Base-by-base conservation (phyloP, 2,113 vertebrate species). In the Alaudala cheleensis region DNA sequence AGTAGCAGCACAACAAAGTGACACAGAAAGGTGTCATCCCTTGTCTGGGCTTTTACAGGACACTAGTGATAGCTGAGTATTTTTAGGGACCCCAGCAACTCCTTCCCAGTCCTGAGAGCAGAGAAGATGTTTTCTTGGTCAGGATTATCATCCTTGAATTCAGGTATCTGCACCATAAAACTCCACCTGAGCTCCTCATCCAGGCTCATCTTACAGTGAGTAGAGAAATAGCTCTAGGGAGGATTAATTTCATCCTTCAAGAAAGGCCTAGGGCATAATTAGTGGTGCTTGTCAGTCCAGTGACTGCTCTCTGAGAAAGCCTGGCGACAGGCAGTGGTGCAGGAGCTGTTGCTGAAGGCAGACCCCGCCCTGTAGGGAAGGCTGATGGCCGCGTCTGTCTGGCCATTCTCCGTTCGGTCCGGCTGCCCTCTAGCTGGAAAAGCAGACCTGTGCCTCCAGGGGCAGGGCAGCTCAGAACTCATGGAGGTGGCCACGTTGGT, bases 401-500 rank as follows among this genome's bases (percentile, higher is more conserved):
- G 71, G 45, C 65, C 0, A 0, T 45, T 82, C 54, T 72, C 70
- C 28, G 0, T 58, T 62, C 37, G 78, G 50, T 53, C 49, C 0
- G 0, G 61, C 37, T 33, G 6, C 28, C 56, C 42, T n/a, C 29
- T 33, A 44, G 49, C 81, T 81, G 56, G 70, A 84, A 33, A 49
- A 61, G 22, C 0, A 3, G 49, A 74, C 45, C 77, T 26, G 26
- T 6, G 53, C 37, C 66, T 70, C 28, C 58, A 49, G 71, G 65
- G 62, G 34, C 24, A 8, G 80, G 58, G 67, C 60, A 82, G 24
- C 67, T 78, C 57, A 25, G 56, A 17, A 40, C 29, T 65, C 53
- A 1, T 2, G 26, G 56, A 42, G 8, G 1, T 4, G 28, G 25
- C 81, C 33, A 47, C 0, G 0, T 42, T 44, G 58, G 71, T 14